These are phyloP conservation scores for Cryptocheilus praepositus DNA, from an alignment of 2,888 invertebrate species.

Conservation along the genomic window DNA sequence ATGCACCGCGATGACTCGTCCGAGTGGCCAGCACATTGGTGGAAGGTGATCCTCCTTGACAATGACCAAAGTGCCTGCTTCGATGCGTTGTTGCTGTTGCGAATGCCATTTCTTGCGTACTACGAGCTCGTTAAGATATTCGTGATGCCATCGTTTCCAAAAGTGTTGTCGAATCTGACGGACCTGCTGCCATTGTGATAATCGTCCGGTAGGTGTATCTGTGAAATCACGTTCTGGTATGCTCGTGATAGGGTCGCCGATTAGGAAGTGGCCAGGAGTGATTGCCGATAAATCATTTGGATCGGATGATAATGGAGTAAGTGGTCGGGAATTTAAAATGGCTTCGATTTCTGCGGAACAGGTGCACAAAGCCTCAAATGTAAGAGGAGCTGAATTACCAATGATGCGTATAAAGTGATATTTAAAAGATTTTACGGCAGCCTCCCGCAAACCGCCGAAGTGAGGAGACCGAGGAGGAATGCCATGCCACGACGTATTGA, in stretches of 20 bases:
- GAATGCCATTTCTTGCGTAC: slow-evolving; percentile 11
- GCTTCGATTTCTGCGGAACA: slow-evolving; percentile 40
- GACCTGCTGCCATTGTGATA: slow-evolving; percentile 22
- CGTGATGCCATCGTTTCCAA: slow-evolving; percentile 14
- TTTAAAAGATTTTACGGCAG: slow-evolving; percentile 56
- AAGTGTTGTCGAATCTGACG: slow-evolving; percentile 2
- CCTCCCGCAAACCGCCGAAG: slow-evolving; percentile 46
- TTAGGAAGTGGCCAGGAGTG: slow-evolving; percentile 27
- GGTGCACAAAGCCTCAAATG: slow-evolving; percentile 32
- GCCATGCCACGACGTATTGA: slow-evolving; percentile 47
- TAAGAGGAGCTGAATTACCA: slow-evolving; percentile 35
- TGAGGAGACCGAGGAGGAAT: slow-evolving; percentile 48
- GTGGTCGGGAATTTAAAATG: slow-evolving; percentile 44
- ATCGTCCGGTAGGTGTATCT: slow-evolving; percentile 2
- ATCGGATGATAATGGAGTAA: slow-evolving; percentile 39
- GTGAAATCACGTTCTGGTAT: slow-evolving; percentile 38
- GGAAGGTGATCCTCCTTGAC: slow-evolving; percentile 6
- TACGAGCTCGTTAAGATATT: slow-evolving; percentile 10
- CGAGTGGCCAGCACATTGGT: neutral
- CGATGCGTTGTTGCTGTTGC: neutral
- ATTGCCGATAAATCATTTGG: slow-evolving; percentile 40
- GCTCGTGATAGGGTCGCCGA: slow-evolving; percentile 37
- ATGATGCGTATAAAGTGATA: slow-evolving; percentile 49
- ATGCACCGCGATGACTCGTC: neutral
- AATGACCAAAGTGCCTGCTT: neutral